phyloP scores from a whole-genome alignment of 2,113 vertebrate genomes.

The Psilopogon haemacephalus region DNA sequence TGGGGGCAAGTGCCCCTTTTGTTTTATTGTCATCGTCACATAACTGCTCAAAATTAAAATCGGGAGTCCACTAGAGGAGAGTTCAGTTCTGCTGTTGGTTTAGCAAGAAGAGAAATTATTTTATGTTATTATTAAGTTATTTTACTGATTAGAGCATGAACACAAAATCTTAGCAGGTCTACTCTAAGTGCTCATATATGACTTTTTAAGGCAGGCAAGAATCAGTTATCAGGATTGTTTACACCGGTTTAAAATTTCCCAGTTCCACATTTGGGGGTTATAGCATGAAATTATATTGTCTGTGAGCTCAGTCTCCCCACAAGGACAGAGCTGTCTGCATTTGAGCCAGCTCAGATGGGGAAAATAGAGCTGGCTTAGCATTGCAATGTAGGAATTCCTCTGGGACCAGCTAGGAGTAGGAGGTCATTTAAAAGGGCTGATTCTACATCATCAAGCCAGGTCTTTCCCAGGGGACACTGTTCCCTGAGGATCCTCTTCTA shows the following conservation, averaged over 20 bases:
- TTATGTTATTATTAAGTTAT: neutral
- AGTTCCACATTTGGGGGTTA: neutral
- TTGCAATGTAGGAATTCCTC: neutral
- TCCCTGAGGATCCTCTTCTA: neutral
- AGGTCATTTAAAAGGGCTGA: neutral
- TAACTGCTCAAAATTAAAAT: neutral
- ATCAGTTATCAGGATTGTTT: neutral
- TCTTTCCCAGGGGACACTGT: neutral
- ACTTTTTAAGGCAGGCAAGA: neutral
- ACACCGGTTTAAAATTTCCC: neutral
- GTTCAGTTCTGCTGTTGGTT: neutral
- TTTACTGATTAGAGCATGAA: neutral
- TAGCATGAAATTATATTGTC: neutral
- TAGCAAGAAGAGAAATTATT: neutral
- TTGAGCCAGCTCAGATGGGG: neutral
- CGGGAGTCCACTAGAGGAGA: neutral
- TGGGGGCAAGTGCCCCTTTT: neutral
- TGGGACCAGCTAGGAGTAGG: neutral
- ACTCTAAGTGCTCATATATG: neutral
- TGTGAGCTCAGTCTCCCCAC: neutral
- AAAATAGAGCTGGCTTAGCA: neutral
- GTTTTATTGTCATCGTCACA: neutral
- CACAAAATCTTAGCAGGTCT: neutral
- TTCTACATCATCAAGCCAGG: neutral
- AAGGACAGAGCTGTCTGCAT: neutral